These are phyloP conservation scores for Sus cebifrons DNA, from an alignment of 2,797 vertebrate genomes.

Conservation along the genomic window DNA sequence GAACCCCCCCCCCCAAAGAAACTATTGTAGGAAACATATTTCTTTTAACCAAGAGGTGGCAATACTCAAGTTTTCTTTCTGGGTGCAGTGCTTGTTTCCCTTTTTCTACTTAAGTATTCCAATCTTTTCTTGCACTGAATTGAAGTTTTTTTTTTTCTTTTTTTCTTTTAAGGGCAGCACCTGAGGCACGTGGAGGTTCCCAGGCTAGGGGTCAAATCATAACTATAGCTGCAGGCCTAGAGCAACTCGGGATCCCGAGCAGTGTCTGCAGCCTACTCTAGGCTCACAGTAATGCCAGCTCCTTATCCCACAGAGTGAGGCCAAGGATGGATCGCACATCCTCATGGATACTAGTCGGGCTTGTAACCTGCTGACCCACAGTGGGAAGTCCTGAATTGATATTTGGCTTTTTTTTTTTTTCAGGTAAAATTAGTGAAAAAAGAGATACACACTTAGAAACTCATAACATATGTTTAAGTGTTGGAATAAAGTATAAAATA, in stretches of 20 bases:
- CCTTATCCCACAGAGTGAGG: no score
- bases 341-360: no score
- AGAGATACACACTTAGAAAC: background rate
- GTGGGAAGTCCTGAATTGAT: no score
- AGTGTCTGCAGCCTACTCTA: no score
- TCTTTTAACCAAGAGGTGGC: constrained; percentile 27
- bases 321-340: no score
- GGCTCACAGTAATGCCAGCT: no score
- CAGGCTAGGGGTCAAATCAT: no score
- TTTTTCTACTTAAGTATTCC: constrained; percentile 18
- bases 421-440: background rate
- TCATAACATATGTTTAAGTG: background rate
- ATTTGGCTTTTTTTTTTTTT: constrained; percentile 44
- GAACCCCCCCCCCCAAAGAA: background rate
- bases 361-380: no score
- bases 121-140: background rate
- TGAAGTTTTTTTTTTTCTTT: background rate
- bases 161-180: no score
- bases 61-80: constrained; percentile 26
- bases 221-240: no score
- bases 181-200: no score
- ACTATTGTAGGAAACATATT: constrained; percentile 25
- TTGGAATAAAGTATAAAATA: background rate
- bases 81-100: background rate
- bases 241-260: no score